Evolutionary conservation across 2,113 vertebrate species (phyloP), one percentile per base, ranked within the genome.

Genomic region (Pteruthius melanotis): DNA sequence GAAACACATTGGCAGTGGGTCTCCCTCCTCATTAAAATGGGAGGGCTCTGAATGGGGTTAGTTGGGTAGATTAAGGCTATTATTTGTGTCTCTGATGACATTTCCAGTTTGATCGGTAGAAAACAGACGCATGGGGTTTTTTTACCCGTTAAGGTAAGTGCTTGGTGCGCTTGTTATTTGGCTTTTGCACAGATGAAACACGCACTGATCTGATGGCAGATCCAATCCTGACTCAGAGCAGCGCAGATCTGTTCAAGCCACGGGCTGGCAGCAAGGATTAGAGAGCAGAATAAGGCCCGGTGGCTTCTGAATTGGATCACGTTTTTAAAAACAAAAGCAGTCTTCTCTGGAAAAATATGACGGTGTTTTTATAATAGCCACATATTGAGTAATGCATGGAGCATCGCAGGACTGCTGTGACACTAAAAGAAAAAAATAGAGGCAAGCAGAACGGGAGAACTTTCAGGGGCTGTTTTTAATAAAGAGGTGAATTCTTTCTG

Each of bases 391-490:
- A 94, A 96, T 94, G 93, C 90, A 82, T 47, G 86, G 95, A 90
- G 95, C 90, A 94, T 88, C 50, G 68, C 85, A 90, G 86, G 94
- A 83, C 90, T 83, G 76, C 92, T 89, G 69, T 97, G 95, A 96
- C 95, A 96, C 94, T 96, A 95, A 97, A 94, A 84, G 88, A 54
- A 95, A 96, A 97, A 95, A 95, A 94, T 94, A 81, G 93, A 88
- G 91, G 94, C 37, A 11, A 90, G 84, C 84, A 72, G 89, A 94
- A 97, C 0, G 47, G 52, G 83, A 93, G 94, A 97, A 56, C 75
- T 72, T 92, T 89, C 90, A 76, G 54, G 69, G 89, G 63, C 87
- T 66, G 54, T 89, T 71, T 97, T 89, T 94, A 92, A 60, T 75
- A 83, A 69, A 87, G 52, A 90, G 93, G 93, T 78, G 81, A 96